Percentiles rank a stretch among this genome's conserved stretches.
These are phyloP conservation scores for Mythimna ferrago DNA, from an alignment of 2,888 invertebrate genomes.

Conservation along the genomic window DNA sequence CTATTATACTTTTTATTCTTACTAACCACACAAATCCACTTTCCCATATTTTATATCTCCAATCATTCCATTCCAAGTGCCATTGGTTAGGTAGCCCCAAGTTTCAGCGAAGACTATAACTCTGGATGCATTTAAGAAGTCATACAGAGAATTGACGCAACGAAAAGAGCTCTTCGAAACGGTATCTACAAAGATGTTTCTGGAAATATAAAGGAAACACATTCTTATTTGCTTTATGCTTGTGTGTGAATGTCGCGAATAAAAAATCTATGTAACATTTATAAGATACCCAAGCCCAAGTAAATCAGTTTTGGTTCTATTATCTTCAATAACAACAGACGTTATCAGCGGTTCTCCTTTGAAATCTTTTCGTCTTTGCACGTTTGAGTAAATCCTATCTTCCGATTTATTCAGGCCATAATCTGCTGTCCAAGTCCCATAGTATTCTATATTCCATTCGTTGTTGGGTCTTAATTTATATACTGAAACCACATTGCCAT, in stretches of 20 bases:
- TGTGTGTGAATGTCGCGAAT: no score
- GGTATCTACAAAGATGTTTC: conserved; percentile 69
- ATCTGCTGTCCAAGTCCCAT: conserved; percentile 74
- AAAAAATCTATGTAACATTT: background rate
- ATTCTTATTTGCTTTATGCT: background rate
- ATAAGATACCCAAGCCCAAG: conserved; percentile 68
- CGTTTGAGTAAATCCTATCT: conserved; percentile 57
- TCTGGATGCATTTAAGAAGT: conserved; percentile 78
- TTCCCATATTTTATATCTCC: conserved; percentile 73
- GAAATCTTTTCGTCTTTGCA: conserved; percentile 76
- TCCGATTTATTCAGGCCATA: conserved; percentile 69
- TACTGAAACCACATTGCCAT: conserved; percentile 64
- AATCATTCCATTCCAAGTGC: conserved; percentile 79
- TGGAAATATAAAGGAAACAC: conserved; percentile 57
- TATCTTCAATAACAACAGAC: conserved; percentile 68
- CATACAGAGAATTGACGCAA: conserved; percentile 69
- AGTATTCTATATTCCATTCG: conserved; percentile 72
- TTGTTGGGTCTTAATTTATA: conserved; percentile 72
- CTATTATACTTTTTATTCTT: background rate
- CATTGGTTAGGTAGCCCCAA: conserved; percentile 81
- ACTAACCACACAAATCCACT: conserved; percentile 79
- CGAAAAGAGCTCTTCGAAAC: conserved; percentile 71
- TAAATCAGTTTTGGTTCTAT: conserved; percentile 71
- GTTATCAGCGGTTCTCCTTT: conserved; percentile 61
- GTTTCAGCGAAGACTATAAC: conserved; percentile 69